These are phyloP conservation scores for Drosophila falleni DNA, from an alignment of 2,888 invertebrate species.

Conservation along the genomic window DNA sequence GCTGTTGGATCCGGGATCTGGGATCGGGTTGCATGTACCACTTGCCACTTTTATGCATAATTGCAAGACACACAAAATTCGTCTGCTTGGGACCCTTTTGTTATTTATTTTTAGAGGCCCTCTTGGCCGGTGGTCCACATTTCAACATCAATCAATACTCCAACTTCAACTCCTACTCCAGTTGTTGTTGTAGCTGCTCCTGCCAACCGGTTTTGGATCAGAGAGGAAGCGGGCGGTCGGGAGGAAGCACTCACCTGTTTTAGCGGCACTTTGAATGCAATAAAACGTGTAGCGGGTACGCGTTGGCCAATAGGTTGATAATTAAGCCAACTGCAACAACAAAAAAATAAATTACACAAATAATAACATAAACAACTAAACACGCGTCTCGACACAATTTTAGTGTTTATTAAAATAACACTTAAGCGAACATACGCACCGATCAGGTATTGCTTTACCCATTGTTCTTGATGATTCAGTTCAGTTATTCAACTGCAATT, in stretches of 20 bases:
- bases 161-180: neutral
- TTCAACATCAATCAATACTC: slow-evolving; percentile 71
- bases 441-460: slow-evolving; percentile 67
- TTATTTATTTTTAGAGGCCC: slow-evolving; percentile 74
- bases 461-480: slow-evolving; percentile 16
- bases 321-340: slow-evolving; percentile 83
- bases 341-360: neutral
- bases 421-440: slow-evolving; percentile 46
- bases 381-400: neutral
- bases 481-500: neutral
- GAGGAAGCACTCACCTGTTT: slow-evolving; percentile 81
- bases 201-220: slow-evolving; percentile 61
- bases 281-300: slow-evolving; percentile 87
- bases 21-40: slow-evolving; percentile 48
- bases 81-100: slow-evolving; percentile 37
- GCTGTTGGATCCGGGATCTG: neutral
- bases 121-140: slow-evolving; percentile 50
- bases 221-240: neutral
- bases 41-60: slow-evolving; percentile 81
- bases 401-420: neutral
- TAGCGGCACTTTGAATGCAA: slow-evolving; percentile 88
- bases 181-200: slow-evolving; percentile 21
- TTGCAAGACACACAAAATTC: slow-evolving; percentile 59
- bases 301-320: slow-evolving; percentile 86
- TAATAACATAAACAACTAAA: slow-evolving; percentile 1